Base-by-base conservation (phyloP, 2,888 invertebrate species). In the Machimus atricapillus region DNA sequence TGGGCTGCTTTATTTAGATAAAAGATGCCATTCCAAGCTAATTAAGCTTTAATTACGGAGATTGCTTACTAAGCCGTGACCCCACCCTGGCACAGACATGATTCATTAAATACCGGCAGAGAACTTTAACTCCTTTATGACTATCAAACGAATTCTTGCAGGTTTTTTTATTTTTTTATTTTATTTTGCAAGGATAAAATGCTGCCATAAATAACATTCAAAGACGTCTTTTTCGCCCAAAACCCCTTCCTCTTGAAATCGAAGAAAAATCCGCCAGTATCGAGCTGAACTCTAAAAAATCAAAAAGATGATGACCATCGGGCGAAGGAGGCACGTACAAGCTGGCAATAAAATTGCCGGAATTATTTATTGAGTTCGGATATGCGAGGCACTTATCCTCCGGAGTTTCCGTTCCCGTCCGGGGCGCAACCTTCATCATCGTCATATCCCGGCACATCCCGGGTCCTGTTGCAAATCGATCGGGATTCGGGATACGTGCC, bases 311-410 rank as follows among this genome's bases (percentile, higher is more conserved):
- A 85, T 85, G 40, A 31, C 85, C 85, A 73, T 31, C 58, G 14
- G 46, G 31, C 43, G 37, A 43, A n/a, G 34, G 74, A 66, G 31
- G 34, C 85, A 74, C 85, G 74, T 85, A 85, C 74, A 85, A n/a
- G 43, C n/a, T 81, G 27, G 87, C 88, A 87, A 88, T 88, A 88
- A 88, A 88, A 88, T 88, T 85, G 66, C 86, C 82, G 76, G 88
- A 88, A 88, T 88, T 88, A 88, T 88, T 88, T 88, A 88, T 88
- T 87, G 86, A 86, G 86, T 74, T 46, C 85, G 77, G 85, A 81
- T 87, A 87, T 87, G 77, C 81, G 37, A 81, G 86, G 88, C 85
- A 88, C 86, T 88, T 87, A 83, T 86, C 87, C 88, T n/a, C 82
- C 52, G 52, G 81, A 78, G 58, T 58, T 87, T 87, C 79, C 77